Evolutionary conservation across 2,113 vertebrate species (phyloP).

Genomic region (Cariama cristata): DNA sequence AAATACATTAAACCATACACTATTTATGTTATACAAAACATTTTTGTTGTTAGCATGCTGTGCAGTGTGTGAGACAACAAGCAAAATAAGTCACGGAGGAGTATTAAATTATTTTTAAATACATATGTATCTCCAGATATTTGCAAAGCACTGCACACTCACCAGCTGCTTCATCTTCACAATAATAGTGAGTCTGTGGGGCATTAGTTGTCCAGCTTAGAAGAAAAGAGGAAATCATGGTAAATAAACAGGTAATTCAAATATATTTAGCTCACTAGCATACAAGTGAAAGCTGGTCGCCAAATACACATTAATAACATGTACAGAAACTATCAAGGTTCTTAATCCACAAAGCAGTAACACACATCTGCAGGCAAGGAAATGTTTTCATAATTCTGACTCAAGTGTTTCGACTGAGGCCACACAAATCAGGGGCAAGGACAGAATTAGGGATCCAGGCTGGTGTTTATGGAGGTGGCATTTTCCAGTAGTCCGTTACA

Average conservation of each 20-base stretch:
- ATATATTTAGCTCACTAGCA: background rate
- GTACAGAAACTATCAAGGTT: background rate
- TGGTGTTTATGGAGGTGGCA: background rate
- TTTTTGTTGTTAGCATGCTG: background rate
- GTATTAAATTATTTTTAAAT: background rate
- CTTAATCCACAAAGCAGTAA: background rate
- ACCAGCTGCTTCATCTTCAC: background rate
- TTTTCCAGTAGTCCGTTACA: background rate
- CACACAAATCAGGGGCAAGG: background rate
- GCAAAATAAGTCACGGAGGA: background rate
- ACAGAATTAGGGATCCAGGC: background rate
- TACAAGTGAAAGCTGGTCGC: background rate
- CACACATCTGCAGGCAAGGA: fast-evolving
- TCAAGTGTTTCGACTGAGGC: background rate
- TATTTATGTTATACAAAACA: background rate
- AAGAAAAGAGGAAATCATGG: background rate
- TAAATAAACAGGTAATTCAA: background rate
- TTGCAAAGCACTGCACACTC: background rate
- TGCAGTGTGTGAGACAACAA: background rate
- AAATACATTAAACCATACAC: background rate
- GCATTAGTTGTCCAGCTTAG: background rate
- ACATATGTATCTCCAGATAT: background rate
- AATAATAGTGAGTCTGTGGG: fast-evolving
- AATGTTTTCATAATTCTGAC: background rate
- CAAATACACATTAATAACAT: background rate